Evolutionary conservation across 1,140 invertebrate genomes (phyloP), one percentile per base, ranked within the genome.

Genomic region (Apis dorsata): DNA sequence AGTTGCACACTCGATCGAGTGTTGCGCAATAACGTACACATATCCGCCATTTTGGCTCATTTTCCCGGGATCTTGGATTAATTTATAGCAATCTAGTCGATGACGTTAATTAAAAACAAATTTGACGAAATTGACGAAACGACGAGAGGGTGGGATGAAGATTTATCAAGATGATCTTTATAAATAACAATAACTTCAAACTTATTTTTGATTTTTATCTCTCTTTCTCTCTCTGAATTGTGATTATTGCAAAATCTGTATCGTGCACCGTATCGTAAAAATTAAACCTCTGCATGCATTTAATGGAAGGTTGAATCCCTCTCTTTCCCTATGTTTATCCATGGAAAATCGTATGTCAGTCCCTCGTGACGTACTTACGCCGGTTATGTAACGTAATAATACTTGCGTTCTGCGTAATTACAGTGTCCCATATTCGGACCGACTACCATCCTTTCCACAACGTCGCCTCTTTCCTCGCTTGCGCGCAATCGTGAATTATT

Each of bases 321-420:
- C n/a, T 75, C 28, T 34, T 1, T 53, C n/a, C 69, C 55, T 28
- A 34, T 57, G 44, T 76, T 75, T 76, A 68, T 62, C 74, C 81
- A 28, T 70, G 75, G 74, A 80, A 70, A 82, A 84, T 77, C 73
- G 57, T 65, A 86, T 86, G 81, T 87, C 81, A 86, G 85, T 49
- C 8, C 7, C 21, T 83, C 70, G 85, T 68, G 82, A 69, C 73
- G 77, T 77, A 73, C 69, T 81, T 86, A 86, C 79, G 70, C 86
- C 66, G 62, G 78, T 90, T 88, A 83, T 71, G 84, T 87, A 90
- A 90, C 77, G 65, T 82, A 72, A 85, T 87, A 87, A 90, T 76
- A 88, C 75, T 86, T 69, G 84, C 68, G 82, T 89, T 73, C 81
- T 77, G 89, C 73, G 73, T 85, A 86, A 90, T 91, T 87, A 82